Evolutionary conservation across 2,113 vertebrate species (phyloP).

Genomic region (Hiodon alosoides): DNA sequence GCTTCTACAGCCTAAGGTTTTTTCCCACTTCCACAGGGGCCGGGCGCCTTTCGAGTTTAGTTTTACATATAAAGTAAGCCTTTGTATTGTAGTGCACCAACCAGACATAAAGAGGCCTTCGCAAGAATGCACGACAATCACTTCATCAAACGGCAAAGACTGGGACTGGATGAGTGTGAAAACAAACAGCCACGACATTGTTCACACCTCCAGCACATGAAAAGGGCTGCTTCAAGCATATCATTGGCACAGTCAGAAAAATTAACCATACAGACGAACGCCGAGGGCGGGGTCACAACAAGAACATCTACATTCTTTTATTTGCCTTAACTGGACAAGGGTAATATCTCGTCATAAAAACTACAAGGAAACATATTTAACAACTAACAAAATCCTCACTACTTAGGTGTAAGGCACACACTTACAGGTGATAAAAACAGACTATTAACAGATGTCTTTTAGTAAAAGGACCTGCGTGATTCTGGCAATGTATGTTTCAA

Average conservation of each 20-base stretch:
- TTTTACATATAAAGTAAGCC: conserved; percentile 31
- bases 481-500: conserved; percentile 63
- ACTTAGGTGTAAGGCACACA: conserved; percentile 99
- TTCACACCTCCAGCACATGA: conserved; percentile 58
- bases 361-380: conserved; percentile 66
- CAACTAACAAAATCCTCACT: conserved; percentile 87
- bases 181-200: conserved; percentile 50
- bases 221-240: conserved; percentile 55
- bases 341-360: conserved; percentile 62
- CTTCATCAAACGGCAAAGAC: conserved; percentile 43
- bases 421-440: conserved; percentile 97
- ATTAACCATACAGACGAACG: conserved; percentile 28
- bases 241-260: conserved; percentile 73
- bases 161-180: conserved; percentile 45
- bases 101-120: conserved; percentile 46
- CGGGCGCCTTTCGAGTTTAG: conserved; percentile 31
- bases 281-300: conserved; percentile 48
- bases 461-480: conserved; percentile 67
- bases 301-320: conserved; percentile 69
- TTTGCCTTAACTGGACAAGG: conserved; percentile 66
- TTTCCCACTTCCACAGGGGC: conserved; percentile 38
- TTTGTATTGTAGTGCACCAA: conserved; percentile 49
- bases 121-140: conserved; percentile 43
- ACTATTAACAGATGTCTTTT: conserved; percentile 77
- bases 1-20: conserved; percentile 50